Conservation (phyloP, 1,140 invertebrate species). For the Drosophila sp. region DNA sequence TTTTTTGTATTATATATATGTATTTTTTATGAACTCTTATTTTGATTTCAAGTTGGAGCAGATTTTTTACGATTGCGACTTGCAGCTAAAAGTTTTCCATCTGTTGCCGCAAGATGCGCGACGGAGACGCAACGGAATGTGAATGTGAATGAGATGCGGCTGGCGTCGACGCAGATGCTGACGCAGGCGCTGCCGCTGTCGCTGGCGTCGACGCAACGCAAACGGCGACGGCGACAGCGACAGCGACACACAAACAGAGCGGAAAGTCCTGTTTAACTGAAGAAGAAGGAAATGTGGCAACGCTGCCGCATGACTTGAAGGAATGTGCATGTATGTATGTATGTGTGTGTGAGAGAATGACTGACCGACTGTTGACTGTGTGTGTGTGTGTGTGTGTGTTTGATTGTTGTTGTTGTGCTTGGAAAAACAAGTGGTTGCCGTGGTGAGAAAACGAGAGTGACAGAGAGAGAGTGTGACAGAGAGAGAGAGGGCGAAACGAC, state of each 20-base stretch:
- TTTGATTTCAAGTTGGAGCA: slow-evolving; percentile 9
- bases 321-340: slow-evolving; percentile 5
- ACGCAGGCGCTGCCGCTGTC: slow-evolving; percentile 38
- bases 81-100: slow-evolving; percentile 73
- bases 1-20: background rate
- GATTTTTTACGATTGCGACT: slow-evolving; percentile 45
- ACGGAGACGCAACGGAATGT: slow-evolving; percentile 41
- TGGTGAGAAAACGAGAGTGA: slow-evolving; percentile 66
- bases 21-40: background rate
- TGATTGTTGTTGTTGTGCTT: slow-evolving; percentile 77
- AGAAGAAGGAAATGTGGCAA: slow-evolving; percentile 18
- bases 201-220: slow-evolving; percentile 54
- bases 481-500: background rate
- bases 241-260: slow-evolving; percentile 48
- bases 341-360: slow-evolving; percentile 17
- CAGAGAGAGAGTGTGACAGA: background rate
- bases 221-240: slow-evolving; percentile 24
- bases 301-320: slow-evolving; percentile 21
- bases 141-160: slow-evolving; percentile 49
- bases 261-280: slow-evolving; percentile 50
- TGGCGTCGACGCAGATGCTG: slow-evolving; percentile 19
- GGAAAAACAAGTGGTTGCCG: slow-evolving; percentile 84
- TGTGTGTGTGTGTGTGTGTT: slow-evolving; percentile 43
- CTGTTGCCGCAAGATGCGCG: slow-evolving; percentile 55
- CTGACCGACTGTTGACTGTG: slow-evolving; percentile 14